phyloP scores from a whole-genome alignment of 1,140 invertebrate species.

The Matsumurasca onukii region DNA sequence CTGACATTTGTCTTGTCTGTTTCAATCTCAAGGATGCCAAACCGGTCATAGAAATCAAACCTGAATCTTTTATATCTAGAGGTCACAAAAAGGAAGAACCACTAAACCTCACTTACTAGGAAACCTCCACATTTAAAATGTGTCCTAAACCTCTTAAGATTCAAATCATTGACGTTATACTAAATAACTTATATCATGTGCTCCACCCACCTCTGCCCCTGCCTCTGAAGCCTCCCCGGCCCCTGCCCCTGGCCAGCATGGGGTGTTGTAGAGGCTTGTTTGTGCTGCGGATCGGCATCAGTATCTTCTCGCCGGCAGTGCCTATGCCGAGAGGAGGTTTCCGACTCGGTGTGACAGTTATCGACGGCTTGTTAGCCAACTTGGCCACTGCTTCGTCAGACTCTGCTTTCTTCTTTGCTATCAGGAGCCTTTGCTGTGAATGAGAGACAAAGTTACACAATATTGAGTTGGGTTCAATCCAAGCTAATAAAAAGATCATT shows the following conservation, averaged over 20 bases:
- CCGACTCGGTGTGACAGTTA: neutral
- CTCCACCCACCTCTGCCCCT: conserved; percentile 31
- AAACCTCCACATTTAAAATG: no score
- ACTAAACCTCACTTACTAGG: no score
- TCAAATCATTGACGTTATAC: no score
- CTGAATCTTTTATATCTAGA: no score
- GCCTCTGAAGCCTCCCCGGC: conserved; percentile 36
- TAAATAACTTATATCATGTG: no score
- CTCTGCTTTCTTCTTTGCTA: conserved; percentile 50
- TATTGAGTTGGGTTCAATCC: no score
- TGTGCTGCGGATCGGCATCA: neutral
- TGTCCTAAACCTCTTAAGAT: no score
- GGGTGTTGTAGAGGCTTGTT: conserved; percentile 43
- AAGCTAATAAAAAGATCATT: neutral
- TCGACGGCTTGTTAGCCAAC: conserved; percentile 20
- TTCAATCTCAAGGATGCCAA: no score
- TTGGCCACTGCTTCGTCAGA: conserved; percentile 50
- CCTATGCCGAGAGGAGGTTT: neutral
- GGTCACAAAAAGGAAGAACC: no score
- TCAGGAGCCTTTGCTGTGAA: conserved; percentile 51
- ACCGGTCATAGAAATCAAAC: no score
- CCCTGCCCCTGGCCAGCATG: conserved; percentile 41
- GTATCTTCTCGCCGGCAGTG: neutral
- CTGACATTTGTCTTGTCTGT: no score
- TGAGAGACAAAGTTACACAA: conserved; percentile 42